phyloP scores from a whole-genome alignment of 2,888 invertebrate genomes.

The Thereva unica region DNA sequence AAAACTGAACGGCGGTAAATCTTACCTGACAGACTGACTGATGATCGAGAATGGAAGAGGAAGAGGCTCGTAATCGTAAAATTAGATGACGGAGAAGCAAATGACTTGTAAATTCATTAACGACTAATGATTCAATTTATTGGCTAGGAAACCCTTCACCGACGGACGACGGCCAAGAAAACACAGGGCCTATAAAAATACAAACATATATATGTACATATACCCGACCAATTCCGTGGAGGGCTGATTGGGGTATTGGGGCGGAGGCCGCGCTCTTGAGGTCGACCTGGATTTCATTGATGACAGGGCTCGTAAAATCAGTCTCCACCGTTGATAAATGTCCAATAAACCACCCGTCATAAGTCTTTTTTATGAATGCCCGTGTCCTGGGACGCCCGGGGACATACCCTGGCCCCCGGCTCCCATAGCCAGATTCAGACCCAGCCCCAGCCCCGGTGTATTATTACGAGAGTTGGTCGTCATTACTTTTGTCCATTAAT shows the following conservation, averaged over 20 bases:
- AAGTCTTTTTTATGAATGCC: constrained; percentile 18
- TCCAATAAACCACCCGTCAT: constrained; percentile 31
- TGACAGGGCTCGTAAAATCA: constrained; percentile 29
- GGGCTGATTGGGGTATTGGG: too few relatives aligned
- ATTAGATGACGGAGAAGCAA: constrained; percentile 18
- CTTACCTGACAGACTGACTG: not conserved
- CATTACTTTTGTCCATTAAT: too few relatives aligned
- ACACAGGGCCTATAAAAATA: not conserved
- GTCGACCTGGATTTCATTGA: constrained; percentile 18
- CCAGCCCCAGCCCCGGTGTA: not conserved
- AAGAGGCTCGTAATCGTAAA: constrained; percentile 9
- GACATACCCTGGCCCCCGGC: not conserved
- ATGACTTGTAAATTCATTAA: constrained; percentile 40
- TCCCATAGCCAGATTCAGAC: not conserved
- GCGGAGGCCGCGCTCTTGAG: not conserved
- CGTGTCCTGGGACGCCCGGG: constrained; percentile 2
- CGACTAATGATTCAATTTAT: constrained; percentile 38
- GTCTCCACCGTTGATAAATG: constrained; percentile 26
- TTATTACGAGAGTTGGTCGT: not conserved
- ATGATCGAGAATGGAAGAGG: constrained; percentile 16
- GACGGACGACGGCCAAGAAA: not conserved
- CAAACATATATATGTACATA: not conserved
- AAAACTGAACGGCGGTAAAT: too few relatives aligned
- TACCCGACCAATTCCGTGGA: not conserved
- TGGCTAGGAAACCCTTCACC: not conserved